Evolutionary conservation across 2,888 invertebrate species (phyloP), one percentile per base, ranked within the genome.

Genomic region (Anagyrus pseudococci): DNA sequence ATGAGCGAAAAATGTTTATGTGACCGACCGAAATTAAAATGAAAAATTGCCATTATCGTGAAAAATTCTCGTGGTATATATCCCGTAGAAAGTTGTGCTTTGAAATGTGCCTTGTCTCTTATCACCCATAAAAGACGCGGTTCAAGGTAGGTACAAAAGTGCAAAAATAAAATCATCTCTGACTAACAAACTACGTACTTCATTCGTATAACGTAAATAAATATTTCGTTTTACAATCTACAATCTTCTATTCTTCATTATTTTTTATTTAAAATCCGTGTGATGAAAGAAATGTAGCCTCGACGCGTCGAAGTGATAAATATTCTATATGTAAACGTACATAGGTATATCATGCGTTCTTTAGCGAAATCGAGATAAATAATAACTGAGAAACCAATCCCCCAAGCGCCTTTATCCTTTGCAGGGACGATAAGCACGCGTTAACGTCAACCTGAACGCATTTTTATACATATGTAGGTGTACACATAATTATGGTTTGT

Each of bases 151-250:
- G 33, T 66, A 58, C 58, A 67, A 67, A 66, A 64, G 49, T 67
- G 61, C 60, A 64, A 67, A 67, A 64, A 64, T 67, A 60, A 63
- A 66, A 61, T 53, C 49, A n/a, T n/a, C 40, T 62, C 50, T 66
- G 37, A 46, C 50, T 60, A 63, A 60, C 53, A 62, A 62, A 57
- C 60, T 66, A 60, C 63, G 57, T 50, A 54, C 33, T 56, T 37
- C 56, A 19, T 61, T 58, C n/a, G 55, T 40, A 23, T 58, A 67
- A 61, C 57, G 47, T 58, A 67, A 64, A 64, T 67, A 64, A 64
- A 62, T 61, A 64, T 61, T 63, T n/a, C n/a, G n/a, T n/a, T n/a
- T 48, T 52, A 49, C 54, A 60, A 43, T 60, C 46, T 60, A 48
- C 25, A 37, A 13, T 13, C 57, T 44, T 53, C 41, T 49, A 54